Evolutionary conservation across 64 coral and sea anemone genomes (phyloP), one percentile per base, ranked within the genome.

Genomic region (Orbicella faveolata): DNA sequence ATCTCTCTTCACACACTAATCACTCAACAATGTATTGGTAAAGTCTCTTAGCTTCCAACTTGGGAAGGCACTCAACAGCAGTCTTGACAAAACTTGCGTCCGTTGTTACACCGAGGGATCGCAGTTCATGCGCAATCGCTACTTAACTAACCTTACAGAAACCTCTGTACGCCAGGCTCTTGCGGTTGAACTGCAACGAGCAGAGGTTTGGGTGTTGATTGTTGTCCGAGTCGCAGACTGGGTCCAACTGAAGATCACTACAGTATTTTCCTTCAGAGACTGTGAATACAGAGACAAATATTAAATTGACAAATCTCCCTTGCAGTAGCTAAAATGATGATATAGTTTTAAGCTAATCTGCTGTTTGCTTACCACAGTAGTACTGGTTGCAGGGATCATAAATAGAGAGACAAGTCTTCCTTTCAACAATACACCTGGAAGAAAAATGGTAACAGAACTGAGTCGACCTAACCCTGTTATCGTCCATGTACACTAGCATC

Each of bases 121-220:
- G 44, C 44, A 48, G 44, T 48, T 6, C 44, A 48, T 48, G 44
- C 4, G 44, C 2, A 6, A 48, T 48, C 69, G 69, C 14, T 85
- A 13, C 19, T 11, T 2, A 6, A 73, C 83, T 20, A 59, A 97
- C 95, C 95, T 97, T 97, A 79, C 95, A 97, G 65, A 97, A 97
- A 26, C 95, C 95, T 94, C 48, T 97, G 79, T 97, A 97, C 34
- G 92, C 95, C 34, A 94, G 74, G 23, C 87, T 77, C 73, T 94
- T 94, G 52, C 92, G 74, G 53, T 74, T 87, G 72, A 91, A 94
- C 26, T 96, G 88, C 21, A 96, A 77, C 51, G 94, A 94, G 61
- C 95, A 97, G 36, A 90, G 95, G 79, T 97, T 97, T 30, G 95
- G 95, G 35, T 97, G 88, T 18, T 97, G 95, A 33, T 65, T 17